phyloP scores from a whole-genome alignment of 2,797 vertebrate genomes.

The Eurystomus glaucurus region DNA sequence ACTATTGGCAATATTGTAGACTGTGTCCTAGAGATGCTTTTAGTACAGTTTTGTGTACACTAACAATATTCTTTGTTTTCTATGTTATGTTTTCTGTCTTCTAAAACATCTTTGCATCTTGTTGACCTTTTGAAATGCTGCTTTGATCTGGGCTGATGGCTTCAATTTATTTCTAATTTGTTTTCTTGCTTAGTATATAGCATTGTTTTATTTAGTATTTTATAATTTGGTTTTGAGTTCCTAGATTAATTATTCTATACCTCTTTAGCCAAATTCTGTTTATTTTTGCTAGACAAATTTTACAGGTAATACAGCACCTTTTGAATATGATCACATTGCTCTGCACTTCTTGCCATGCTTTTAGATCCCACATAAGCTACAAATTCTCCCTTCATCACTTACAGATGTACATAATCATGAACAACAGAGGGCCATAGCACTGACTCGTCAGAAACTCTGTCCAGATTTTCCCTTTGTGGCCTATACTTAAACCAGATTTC shows the following conservation, averaged over 20 bases:
- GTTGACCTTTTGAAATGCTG: conserved; percentile 11
- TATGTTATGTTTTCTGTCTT: not conserved
- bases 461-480: not conserved
- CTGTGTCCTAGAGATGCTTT: not conserved
- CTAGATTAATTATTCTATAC: not conserved
- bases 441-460: not conserved
- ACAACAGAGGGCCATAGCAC: not conserved
- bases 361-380: not conserved
- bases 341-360: not conserved
- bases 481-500: not conserved
- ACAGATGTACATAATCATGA: not conserved
- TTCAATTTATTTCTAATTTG: not conserved
- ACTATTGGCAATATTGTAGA: not conserved
- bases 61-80: not conserved
- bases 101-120: not conserved
- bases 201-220: not conserved
- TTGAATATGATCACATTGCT: not conserved
- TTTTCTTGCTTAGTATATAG: not conserved
- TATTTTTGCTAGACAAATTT: not conserved
- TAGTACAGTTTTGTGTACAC: not conserved
- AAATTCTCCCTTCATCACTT: not conserved
- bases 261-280: not conserved
- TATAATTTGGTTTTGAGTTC: not conserved
- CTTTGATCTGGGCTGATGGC: not conserved
- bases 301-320: not conserved